A percentile compares a stretch with the other conserved stretches of the same genome.
Evolutionary conservation across 2,888 invertebrate genomes (phyloP).

Genomic region (Cosmia trapezina): DNA sequence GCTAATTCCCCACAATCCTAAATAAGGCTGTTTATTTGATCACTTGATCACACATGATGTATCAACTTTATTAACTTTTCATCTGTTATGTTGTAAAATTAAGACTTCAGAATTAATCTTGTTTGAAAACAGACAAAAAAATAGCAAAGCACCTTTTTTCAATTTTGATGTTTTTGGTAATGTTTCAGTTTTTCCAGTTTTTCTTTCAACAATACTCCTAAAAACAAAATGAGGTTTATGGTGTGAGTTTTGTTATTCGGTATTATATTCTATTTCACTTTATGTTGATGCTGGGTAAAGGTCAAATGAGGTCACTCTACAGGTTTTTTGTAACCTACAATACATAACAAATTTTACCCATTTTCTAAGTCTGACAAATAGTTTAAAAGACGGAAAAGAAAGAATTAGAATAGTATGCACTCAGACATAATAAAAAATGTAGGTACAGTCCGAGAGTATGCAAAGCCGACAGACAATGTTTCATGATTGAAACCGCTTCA

Average conservation of each 20-base stretch:
- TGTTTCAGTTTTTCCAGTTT: background rate
- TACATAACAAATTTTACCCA: conserved; percentile 1
- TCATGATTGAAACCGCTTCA: background rate
- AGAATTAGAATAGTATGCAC: background rate
- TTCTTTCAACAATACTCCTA: background rate
- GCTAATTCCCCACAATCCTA: background rate
- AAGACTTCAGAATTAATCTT: background rate
- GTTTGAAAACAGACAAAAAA: background rate
- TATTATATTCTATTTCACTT: background rate
- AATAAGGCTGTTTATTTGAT: background rate
- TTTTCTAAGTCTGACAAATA: too few relatives aligned
- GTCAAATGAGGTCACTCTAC: conserved; percentile 39
- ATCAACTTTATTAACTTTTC: background rate
- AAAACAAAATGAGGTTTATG: background rate
- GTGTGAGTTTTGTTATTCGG: background rate
- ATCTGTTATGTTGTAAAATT: background rate
- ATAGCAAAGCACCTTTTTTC: too few relatives aligned
- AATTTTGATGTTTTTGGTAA: background rate
- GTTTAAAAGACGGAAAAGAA: background rate
- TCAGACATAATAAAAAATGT: too few relatives aligned
- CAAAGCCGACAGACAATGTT: background rate
- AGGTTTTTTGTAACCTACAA: conserved; percentile 1
- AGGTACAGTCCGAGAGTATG: too few relatives aligned
- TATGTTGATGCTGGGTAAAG: conserved; percentile 6
- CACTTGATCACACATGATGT: background rate